Base-by-base conservation (phyloP, 2,888 invertebrate genomes). In the Eristalis arbustorum region DNA sequence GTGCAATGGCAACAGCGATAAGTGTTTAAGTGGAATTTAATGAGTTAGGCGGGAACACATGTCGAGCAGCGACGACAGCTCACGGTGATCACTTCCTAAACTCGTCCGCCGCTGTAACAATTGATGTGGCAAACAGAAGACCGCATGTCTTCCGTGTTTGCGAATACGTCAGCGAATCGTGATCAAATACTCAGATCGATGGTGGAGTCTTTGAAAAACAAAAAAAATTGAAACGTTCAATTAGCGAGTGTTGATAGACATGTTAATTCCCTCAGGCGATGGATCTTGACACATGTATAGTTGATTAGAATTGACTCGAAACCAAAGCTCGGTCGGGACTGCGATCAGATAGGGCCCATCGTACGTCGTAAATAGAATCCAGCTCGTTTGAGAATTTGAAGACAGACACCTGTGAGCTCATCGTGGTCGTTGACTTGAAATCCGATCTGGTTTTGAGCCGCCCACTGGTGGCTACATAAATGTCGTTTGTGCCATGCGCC, bases 261-360 rank as follows among this genome's bases (percentile, higher is more conserved):
- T 85, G 81, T 18, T 85, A 85, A 73, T 84, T 80, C 37, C n/a
- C n/a, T 28, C 37, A 63, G 42, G 57, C 37, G 59, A 64, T 56
- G 56, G 8, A 37, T 61, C 62, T 69, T 22, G 78, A 64, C 71
- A 66, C 10, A 37, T 61, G 49, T 13, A 8, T 49, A 18, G 1
- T 31, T 18, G 49, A 31, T 31, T 49, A 8, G 18, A n/a, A 61
- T 1, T 42, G n/a, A 11, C 22, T 22, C 8, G 22, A 2, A 25
- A 71, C 40, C 61, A 6, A 31, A 5, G 23, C 14, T 56, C 31
- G 31, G 31, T 13, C 31, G 28, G 14, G 2, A 28, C 34, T 10
- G 10, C 18, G 31, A 63, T 34, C 10, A 34, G 31, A 63, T 34
- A 34, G 14, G 18, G 31, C 28, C 10, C 34, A n/a, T 34, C 18